A percentile compares a stretch with the other conserved stretches of the same genome.
These are phyloP conservation scores for Imbricaverruca yamaguchii DNA, from an alignment of 2,888 invertebrate species.

Conservation along the genomic window DNA sequence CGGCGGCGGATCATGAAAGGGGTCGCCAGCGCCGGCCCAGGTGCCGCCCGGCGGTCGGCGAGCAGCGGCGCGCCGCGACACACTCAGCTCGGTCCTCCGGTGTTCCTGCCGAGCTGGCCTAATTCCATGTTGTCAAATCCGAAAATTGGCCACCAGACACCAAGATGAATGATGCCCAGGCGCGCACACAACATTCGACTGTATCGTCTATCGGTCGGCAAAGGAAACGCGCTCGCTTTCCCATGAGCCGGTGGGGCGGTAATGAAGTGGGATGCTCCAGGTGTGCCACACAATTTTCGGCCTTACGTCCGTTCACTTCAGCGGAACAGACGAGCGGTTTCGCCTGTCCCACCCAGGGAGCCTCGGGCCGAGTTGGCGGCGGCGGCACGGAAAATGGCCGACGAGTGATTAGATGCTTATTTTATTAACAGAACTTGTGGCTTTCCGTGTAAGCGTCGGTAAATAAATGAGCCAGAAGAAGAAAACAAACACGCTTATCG, in stretches of 20 bases:
- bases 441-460: slow-evolving; percentile 13
- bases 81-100: neutral
- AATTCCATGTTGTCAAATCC: slow-evolving; percentile 21
- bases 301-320: neutral
- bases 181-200: neutral
- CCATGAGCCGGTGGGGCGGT: neutral
- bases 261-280: slow-evolving; percentile 16
- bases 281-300: neutral
- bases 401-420: slow-evolving; percentile 10
- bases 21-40: neutral
- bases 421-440: slow-evolving; percentile 17
- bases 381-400: neutral
- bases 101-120: neutral
- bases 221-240: neutral
- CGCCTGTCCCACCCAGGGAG: neutral
- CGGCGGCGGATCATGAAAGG: slow-evolving; percentile 3
- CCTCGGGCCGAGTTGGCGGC: neutral
- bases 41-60: neutral
- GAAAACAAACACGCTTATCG: slow-evolving; percentile 17
- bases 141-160: slow-evolving; percentile 14
- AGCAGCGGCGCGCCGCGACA: neutral
- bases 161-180: slow-evolving; percentile 5
- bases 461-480: slow-evolving; percentile 12
- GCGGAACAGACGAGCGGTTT: neutral
- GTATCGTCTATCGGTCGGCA: neutral